Base-by-base conservation (phyloP, 1,140 invertebrate species). In the Pseudomyrmex pallidus region DNA sequence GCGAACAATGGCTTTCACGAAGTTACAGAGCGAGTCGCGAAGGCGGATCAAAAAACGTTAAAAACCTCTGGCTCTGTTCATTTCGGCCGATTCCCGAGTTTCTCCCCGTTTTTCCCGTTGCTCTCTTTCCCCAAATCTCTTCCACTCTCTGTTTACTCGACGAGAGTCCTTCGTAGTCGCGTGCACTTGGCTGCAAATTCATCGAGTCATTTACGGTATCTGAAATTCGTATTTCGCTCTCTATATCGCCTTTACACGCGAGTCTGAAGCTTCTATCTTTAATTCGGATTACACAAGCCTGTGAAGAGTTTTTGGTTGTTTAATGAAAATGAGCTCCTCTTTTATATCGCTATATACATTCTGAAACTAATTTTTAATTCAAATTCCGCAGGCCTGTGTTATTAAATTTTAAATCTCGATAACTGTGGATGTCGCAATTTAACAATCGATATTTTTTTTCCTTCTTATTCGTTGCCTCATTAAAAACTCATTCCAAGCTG, bases 1-100 rank as follows among this genome's bases (percentile, higher is more conserved):
- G 74, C 63, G 35, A 78, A 78, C 76, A 78, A 78, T 78, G 54
- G 52, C 76, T 78, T 70, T 78, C 52, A 22, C 54, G 17, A 68
- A 78, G 64, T 20, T 35, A 44, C 74, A 17, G 13, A 77, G 74
- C 74, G 63, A 77, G 52, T 46, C 44, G 76, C 50, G 50, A 46
- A 64, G 52, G 64, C 50, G 64, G 44, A 78, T 77, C 56, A n/a
- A 20, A 78, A 78, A 61, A 35, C 72, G 44, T 62, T 74, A 62
- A 46, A 68, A 68, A 64, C 35, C 48, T 67, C 48, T 67, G 63
- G 13, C 73, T 74, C 52, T 48, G 62, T 35, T 77, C 50, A 9
- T n/a, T 46, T 52, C n/a, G 59, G n/a, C 46, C 73, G 73, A n/a
- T 74, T 20, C 15, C 10, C 50, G 22, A 68, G 74, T 70, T 20